Evolutionary conservation across 2,113 vertebrate species (phyloP).

Genomic region (Hydropotes inermis): DNA sequence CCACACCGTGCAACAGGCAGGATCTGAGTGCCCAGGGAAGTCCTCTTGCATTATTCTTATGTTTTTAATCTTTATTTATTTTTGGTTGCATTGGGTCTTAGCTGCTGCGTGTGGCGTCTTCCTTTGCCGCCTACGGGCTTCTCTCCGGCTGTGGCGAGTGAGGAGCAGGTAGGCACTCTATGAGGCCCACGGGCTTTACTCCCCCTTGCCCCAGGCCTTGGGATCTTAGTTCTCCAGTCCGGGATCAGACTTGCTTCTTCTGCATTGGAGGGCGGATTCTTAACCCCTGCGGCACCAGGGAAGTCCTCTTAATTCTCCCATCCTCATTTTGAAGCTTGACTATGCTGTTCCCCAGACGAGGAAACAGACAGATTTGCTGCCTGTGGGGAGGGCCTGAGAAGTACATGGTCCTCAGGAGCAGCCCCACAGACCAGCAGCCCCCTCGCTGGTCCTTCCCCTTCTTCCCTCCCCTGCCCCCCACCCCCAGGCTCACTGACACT

Average conservation of each 20-base stretch:
- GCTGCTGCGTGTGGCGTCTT: background rate
- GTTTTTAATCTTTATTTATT: background rate
- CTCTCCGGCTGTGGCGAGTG: background rate
- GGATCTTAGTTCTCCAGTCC: background rate
- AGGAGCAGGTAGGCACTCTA: background rate
- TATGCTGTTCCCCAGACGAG: background rate
- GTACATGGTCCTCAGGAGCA: background rate
- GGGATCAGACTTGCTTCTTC: background rate
- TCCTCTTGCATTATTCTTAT: background rate
- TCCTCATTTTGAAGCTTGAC: background rate
- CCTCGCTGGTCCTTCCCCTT: background rate
- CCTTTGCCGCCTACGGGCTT: background rate
- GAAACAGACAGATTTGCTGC: background rate
- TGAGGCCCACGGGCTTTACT: background rate
- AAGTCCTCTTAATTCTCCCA: background rate
- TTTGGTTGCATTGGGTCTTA: background rate
- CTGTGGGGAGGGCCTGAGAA: too few species aligned
- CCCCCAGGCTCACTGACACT: background rate
- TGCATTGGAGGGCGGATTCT: background rate
- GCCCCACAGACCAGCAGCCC: background rate
- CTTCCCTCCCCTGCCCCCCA: background rate
- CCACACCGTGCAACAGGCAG: too few species aligned
- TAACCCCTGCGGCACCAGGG: background rate
- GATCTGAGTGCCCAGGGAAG: background rate
- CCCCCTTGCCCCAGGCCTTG: background rate